Base-by-base conservation (phyloP, 1,140 invertebrate species). In the Chionoecetes opilio region DNA sequence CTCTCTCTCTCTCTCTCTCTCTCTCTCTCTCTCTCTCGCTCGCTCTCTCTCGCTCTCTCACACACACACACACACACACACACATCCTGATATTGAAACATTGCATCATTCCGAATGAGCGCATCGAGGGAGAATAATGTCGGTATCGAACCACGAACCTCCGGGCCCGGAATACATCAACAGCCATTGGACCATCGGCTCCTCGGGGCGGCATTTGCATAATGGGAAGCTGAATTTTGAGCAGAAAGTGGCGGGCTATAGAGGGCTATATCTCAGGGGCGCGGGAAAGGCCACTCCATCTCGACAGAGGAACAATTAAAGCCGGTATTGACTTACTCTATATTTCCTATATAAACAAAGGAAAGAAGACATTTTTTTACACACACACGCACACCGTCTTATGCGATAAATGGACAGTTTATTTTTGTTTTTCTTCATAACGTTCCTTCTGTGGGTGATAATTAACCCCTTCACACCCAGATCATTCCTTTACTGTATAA, bases 161-260 rank as follows among this genome's bases (percentile, higher is more conserved):
- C 34, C 26, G 34, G 86, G 86, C 3, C 38, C 11, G 5, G 86
- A 38, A 35, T 37, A 26, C 86, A 88, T 88, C 86, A 88, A 88
- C 86, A 88, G 86, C 86, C 37, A 88, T 88, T 88, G 86, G 86
- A 38, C 34, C 34, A 88, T 37, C 86, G 86, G 34, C 34, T 88
- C 31, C 85, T 86, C 46, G 9, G 9, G 9, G 46, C 46, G 8
- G 46, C 41, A 88, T 88, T 88, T 88, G 1, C 35, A 88, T 88
- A 38, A 88, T 88, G 86, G 86, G 37, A 88, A 88, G n/a, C 3
- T 21, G 35, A 88, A 88, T 41, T 38, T 87, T 38, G 29, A 35
- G 21, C 14, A n/a, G 11, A 11, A 38, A 88, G 26, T 41, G 26
- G 41, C 32, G 14, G 41, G 29, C 41, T 88, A 11, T 88, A 88